Evolutionary conservation across 2,797 vertebrate species (phyloP), one percentile per base, ranked within the genome.

Genomic region (Borostomias antarcticus): DNA sequence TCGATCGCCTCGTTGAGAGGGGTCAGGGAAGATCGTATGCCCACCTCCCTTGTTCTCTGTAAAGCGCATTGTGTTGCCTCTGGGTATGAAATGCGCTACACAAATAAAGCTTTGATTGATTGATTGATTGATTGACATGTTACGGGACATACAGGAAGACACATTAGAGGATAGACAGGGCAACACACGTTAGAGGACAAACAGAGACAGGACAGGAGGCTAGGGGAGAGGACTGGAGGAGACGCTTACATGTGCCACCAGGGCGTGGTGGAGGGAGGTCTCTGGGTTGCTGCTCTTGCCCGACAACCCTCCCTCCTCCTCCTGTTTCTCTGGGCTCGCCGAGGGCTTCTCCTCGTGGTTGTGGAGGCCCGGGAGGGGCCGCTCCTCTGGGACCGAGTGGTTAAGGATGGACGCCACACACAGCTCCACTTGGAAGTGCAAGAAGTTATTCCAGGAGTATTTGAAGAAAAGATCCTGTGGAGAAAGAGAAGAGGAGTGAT

Each of bases 341-440:
- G 77, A 73, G 0, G 82, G 69, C 33, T 85, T 88, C 53, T 84
- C 87, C 10, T 94, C 91, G 4, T 89, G 91, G 79, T 88, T 89
- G 81, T 91, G 92, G 26, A 89, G 85, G 67, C 70, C 54, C 64
- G 89, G 69, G 53, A 59, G 56, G 45, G 78, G 84, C 53, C 73
- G 76, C 70, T 90, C 89, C 40, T 93, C 90, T 1, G 88, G 88
- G 61, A 87, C 82, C 1, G 95, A 91, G 54, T 95, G 95, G 15
- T 94, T 95, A 74, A 99, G 86, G 69, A 99, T 95, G 50, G 95
- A 94, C 0, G 94, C 93, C 81, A 99, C 91, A 62, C 96, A 98
- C 68, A 98, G 85, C 80, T 99, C 97, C 91, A 99, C 96, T 97
- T 99, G 97, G 91, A 96, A 95, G 92, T 99, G 97, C 92, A 99